Percentiles rank a stretch among this genome's conserved stretches.
phyloP scores from a whole-genome alignment of 2,113 vertebrate species.

The Platycercus adscitus region DNA sequence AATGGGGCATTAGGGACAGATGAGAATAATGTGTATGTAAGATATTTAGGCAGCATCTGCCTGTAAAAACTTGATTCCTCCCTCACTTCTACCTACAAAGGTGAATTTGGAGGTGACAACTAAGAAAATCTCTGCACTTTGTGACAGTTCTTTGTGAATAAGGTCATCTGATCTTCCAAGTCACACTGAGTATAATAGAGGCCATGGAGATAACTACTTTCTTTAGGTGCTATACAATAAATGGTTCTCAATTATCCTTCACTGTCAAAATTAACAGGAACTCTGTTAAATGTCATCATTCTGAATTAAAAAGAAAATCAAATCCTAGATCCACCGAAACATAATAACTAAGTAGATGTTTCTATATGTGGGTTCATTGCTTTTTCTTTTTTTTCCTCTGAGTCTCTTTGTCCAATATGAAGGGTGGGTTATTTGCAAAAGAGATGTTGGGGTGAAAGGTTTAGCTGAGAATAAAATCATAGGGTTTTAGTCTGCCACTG shows the following conservation, averaged over 20 bases:
- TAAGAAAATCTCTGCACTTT: not conserved
- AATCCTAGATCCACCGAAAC: not conserved
- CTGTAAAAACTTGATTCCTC: not conserved
- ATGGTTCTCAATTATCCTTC: not conserved
- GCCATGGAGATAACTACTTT: not conserved
- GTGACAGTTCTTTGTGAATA: not conserved
- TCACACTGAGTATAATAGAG: not conserved
- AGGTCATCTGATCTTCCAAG: not conserved
- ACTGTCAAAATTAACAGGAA: not conserved
- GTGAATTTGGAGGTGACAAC: not conserved
- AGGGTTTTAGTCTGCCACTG: not conserved
- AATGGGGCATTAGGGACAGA: not conserved
- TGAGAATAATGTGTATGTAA: not conserved
- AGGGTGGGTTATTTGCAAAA: not conserved
- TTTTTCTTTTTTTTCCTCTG: too few relatives aligned
- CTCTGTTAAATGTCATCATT: not conserved
- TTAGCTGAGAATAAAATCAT: not conserved
- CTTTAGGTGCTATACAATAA: not conserved
- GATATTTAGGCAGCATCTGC: not conserved
- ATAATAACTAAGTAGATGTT: not conserved
- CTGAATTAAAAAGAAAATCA: not conserved
- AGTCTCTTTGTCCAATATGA: not conserved
- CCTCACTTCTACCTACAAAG: not conserved
- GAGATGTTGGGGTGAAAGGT: not conserved
- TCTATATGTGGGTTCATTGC: not conserved